Base-by-base conservation (phyloP, 2,797 vertebrate species). In the Acanthurus tractus region DNA sequence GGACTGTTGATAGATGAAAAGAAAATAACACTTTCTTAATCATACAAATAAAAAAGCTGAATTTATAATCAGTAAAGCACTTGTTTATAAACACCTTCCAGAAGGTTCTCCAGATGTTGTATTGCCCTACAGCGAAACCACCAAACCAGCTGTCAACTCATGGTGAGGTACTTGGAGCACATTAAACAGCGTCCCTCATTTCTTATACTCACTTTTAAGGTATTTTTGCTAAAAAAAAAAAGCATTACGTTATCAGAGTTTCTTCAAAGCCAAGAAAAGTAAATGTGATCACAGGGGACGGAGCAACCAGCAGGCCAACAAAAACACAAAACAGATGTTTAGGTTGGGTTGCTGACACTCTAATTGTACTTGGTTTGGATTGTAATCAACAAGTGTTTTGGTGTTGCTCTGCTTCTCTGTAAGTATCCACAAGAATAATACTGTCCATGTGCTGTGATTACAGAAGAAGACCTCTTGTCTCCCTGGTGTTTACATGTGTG, bases 321-420 rank as follows among this genome's bases (percentile, higher is more conserved):
- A 45, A 68, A 85, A 82, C 38, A 70, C 4, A 29, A 61, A 83
- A 46, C 70, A 81, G 78, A 87, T 87, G 75, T 79, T 72, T 46
- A 55, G 61, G 36, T 57, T 57, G 75, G 76, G 70, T 79, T 63
- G 50, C 42, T 72, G 82, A 84, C 59, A 23, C 55, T 65, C 15
- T 79, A 74, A 73, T 76, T 54, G 45, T 46, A 55, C 65, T 72
- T 55, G 25, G 55, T 72, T 54, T 74, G 50, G 74, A 82, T 17
- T 5, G 29, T 54, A 63, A 83, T 65, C 79, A 76, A 49, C 40
- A 54, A 1, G 52, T 57, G 36, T 66, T 63, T 56, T 53, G 40
- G 44, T 50, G 29, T 76, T 62, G 61, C 59, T 15, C 52, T 48
- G 40, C 22, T 62, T 49, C 42, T 57, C 45, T 61, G 15, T 42